Percentiles rank a stretch among this genome's conserved stretches.
Evolutionary conservation across 2,888 invertebrate species (phyloP).

Genomic region (Phanerotoma sp.): DNA sequence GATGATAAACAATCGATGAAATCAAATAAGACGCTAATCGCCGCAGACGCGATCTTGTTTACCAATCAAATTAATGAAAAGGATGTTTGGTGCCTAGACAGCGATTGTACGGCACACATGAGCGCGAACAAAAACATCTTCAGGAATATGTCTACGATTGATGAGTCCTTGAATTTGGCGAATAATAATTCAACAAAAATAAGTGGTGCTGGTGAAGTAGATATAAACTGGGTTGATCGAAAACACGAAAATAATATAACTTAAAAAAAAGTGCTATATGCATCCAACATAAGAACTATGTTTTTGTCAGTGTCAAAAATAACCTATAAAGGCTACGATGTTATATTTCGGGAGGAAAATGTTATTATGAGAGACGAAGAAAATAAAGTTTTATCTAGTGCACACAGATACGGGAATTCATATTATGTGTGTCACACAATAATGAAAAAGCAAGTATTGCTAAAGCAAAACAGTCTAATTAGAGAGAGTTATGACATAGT

Average conservation of each 20-base stretch:
- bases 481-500: constrained; percentile 23
- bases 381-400: constrained; percentile 14
- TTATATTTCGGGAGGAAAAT: constrained; percentile 23
- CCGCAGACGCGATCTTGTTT: too few species aligned
- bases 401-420: constrained; percentile 20
- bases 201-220: not conserved
- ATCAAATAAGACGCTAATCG: too few species aligned
- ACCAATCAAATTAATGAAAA: too few species aligned
- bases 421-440: constrained; percentile 14
- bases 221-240: not conserved
- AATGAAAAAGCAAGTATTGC: constrained; percentile 10
- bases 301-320: constrained; percentile 26
- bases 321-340: constrained; percentile 22
- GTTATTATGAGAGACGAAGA: constrained; percentile 17
- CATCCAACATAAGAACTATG: constrained; percentile 25
- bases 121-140: not conserved
- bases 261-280: constrained; percentile 8
- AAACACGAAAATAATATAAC: constrained; percentile 1
- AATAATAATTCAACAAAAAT: not conserved
- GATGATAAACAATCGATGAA: too few species aligned
- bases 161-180: not conserved
- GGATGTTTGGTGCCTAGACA: too few species aligned
- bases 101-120: constrained; percentile 6
- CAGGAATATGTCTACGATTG: not conserved
- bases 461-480: constrained; percentile 1